phyloP scores from a whole-genome alignment of 2,113 vertebrate species.

The Mohoua ochrocephala region DNA sequence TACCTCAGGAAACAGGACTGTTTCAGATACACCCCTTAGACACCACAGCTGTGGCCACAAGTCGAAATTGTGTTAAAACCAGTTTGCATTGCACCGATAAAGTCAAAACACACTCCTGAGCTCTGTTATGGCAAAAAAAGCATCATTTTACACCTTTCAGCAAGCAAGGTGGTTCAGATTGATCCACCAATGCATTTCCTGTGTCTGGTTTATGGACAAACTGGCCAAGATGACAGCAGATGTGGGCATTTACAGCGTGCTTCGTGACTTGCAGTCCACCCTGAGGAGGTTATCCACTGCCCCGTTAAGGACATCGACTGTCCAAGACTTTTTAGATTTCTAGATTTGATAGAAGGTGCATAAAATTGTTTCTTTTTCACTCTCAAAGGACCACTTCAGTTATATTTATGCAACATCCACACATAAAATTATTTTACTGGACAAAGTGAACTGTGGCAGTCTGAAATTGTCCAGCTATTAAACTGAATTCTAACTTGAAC shows the following conservation, averaged over 20 bases:
- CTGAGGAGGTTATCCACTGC: neutral
- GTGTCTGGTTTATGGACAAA: neutral
- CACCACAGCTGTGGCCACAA: neutral
- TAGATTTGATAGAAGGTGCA: neutral
- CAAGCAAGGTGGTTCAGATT: neutral
- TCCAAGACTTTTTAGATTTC: neutral
- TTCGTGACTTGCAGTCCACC: neutral
- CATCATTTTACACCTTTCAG: neutral
- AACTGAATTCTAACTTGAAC: neutral
- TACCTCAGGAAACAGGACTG: conserved; percentile 19
- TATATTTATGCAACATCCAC: neutral
- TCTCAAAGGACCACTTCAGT: neutral
- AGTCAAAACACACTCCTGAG: neutral
- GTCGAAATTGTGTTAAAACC: neutral
- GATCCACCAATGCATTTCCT: neutral
- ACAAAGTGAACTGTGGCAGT: neutral
- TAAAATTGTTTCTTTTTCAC: neutral
- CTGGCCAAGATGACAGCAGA: neutral
- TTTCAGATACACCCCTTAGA: neutral
- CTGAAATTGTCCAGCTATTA: neutral
- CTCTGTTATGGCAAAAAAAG: neutral
- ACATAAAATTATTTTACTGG: neutral
- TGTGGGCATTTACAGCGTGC: neutral
- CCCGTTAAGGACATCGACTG: neutral
- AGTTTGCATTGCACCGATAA: neutral